phyloP scores from a whole-genome alignment of 2,113 vertebrate species.

The Riparia riparia region DNA sequence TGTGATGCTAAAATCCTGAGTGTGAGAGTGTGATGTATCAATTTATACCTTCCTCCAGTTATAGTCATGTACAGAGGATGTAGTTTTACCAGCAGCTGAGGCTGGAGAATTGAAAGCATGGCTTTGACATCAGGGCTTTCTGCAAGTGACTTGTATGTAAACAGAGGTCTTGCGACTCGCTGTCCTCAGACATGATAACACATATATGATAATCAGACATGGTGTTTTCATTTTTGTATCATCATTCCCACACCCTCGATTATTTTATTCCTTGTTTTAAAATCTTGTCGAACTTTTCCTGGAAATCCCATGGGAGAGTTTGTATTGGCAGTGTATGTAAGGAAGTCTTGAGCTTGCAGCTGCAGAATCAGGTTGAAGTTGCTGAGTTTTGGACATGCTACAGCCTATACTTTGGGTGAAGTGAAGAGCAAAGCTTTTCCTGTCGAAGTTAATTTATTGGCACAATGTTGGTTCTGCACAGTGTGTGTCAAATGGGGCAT shows the following conservation, averaged over 20 bases:
- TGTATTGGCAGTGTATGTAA: background rate
- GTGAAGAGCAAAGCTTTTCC: background rate
- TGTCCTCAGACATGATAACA: rapidly evolving
- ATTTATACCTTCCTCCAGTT: background rate
- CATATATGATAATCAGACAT: too few relatives aligned
- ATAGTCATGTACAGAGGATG: background rate
- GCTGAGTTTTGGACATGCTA: background rate
- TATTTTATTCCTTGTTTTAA: background rate
- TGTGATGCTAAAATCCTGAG: background rate
- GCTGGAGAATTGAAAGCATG: background rate
- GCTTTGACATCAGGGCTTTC: background rate
- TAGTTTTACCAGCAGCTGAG: background rate
- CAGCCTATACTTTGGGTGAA: background rate
- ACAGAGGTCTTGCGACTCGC: background rate
- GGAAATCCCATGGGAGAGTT: background rate
- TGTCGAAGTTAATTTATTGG: background rate
- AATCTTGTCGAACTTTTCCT: background rate
- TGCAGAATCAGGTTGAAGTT: background rate
- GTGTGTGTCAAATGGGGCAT: background rate
- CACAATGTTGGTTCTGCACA: background rate
- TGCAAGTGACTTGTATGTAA: background rate
- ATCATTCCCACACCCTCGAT: rapidly evolving
- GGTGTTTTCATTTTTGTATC: background rate
- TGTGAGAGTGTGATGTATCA: background rate
- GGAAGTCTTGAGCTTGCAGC: background rate